Base-by-base conservation (phyloP, 1,140 invertebrate species). In the Drosophila nebulosa region DNA sequence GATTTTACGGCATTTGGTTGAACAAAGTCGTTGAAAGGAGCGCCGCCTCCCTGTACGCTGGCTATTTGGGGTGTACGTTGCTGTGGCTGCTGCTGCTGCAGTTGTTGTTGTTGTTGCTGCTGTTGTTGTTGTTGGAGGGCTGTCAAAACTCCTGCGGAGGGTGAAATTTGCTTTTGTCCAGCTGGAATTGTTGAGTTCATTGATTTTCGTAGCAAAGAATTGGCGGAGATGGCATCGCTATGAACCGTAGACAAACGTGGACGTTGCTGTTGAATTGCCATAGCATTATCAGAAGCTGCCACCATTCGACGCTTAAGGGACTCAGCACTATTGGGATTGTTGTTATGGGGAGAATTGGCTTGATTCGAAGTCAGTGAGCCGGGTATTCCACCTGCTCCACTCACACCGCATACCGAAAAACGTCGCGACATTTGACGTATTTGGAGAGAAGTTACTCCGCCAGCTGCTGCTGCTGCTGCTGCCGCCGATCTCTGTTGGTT, bases 321-420 rank as follows among this genome's bases (percentile, higher is more conserved):
- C 0, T 26, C 26, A 1, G 59, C 56, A 1, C 68, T 67, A 55
- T 64, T 24, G 2, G 7, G 9, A 14, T 4, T 18, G 0, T 18
- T 35, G 1, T 36, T n/a, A n/a, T n/a, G n/a, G n/a, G n/a, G 46
- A 7, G 12, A n/a, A n/a, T n/a, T 7, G 0, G 2, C 21, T 18
- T 12, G 10, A 21, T 2, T 57, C 9, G n/a, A 4, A 39, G 60
- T 32, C 14, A 21, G 50, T 4, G 2, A 26, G 9, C 55, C 21
- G 6, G 18, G 24, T 7, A 9, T 18, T 18, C 24, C 21, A 2
- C 14, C 16, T 12, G 57, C 30, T 1, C 60, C 65, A 14, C 65
- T 62, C 16, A 32, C 64, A 7, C 70, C 83, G 22, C 81, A 86
- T 9, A 86, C 58, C 12, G 83, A 86, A 10, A 65, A 86, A 9